Base-by-base conservation (phyloP, 2,888 invertebrate genomes). In the Torymus texanus region DNA sequence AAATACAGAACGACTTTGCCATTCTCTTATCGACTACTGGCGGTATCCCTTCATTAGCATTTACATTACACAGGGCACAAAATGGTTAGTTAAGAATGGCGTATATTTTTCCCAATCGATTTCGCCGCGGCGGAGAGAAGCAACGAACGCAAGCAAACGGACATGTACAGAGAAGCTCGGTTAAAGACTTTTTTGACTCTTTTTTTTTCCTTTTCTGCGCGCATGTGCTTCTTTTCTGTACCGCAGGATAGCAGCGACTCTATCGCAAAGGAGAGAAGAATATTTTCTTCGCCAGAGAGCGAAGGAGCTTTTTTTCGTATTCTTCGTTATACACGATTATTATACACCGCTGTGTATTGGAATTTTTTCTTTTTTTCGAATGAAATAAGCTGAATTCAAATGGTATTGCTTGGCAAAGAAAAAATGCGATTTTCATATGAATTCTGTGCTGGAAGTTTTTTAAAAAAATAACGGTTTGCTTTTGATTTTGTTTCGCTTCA, bases 91-190 rank as follows among this genome's bases (percentile, higher is more conserved):
- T 24, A 55, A 8, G 21, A 10, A 13, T 29, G 63, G 16, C 41
- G 61, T 14, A 63, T 18, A 63, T 63, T 67, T 73, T 29, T 55
- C 8, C 24, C 72, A 29, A 72, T 72, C 72, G 72, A 73, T 73
- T 73, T 55, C 16, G 14, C 72, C 41, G 41, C 8, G 41, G 41
- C 41, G 8, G 8, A 12, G 4, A 10, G 13, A 14, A 73, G 29
- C 29, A 62, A 24, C 29, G 41, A 68, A 68, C 24, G 21, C 16
- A 56, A n/a, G 21, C 16, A 56, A n/a, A 29, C 56, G 10, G 12
- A 56, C 66, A 41, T 41, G 14, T 12, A 11, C 21, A 1, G 8
- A 14, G 18, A n/a, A 50, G 41, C 18, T 58, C 16, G 41, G 21
- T 41, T 58, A n/a, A 58, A 4, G 16, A 50, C 51, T 51, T 53